Conservation (phyloP, 30 jellyfish, hydroid and myxozoan genomes). For the Hydra vulgaris region DNA sequence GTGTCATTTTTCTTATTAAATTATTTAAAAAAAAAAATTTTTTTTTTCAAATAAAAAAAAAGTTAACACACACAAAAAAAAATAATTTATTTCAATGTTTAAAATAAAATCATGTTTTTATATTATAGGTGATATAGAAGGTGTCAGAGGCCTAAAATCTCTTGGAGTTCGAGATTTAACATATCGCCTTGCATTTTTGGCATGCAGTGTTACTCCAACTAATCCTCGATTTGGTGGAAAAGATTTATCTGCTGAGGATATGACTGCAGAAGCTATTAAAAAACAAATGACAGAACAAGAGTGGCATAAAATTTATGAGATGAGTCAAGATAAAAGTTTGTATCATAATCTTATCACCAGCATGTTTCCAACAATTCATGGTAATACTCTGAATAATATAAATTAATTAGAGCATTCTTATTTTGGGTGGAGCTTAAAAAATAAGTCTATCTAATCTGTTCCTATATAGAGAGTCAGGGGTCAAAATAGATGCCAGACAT, state of each 20-base stretch:
- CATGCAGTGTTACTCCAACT: conserved; percentile 96
- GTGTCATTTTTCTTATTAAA: no score
- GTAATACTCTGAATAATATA: conserved; percentile 42
- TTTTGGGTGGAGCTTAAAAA: no score
- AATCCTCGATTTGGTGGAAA: conserved; percentile 98
- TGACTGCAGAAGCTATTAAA: conserved; percentile 96
- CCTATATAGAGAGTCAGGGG: no score
- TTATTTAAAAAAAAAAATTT: no score
- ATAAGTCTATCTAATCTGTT: no score
- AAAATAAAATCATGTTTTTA: no score
- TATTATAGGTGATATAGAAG: conserved; percentile 37
- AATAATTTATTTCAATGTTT: no score
- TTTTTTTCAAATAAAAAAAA: no score
- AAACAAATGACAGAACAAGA: conserved; percentile 98
- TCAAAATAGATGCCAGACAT: no score
- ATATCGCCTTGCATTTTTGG: conserved; percentile 88
- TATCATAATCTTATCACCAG: conserved; percentile 87
- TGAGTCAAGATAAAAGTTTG: conserved; percentile 95
- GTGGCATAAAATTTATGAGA: conserved; percentile 94
- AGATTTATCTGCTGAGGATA: conserved; percentile 81
- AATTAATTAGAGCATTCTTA: not conserved
- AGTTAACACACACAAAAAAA: no score
- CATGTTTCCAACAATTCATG: conserved; percentile 99
- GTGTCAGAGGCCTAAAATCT: conserved; percentile 82
- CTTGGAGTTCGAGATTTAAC: conserved; percentile 98